Evolutionary conservation across 2,113 vertebrate genomes (phyloP), one percentile per base, ranked within the genome.

Genomic region (Nothoprocta pentlandii): DNA sequence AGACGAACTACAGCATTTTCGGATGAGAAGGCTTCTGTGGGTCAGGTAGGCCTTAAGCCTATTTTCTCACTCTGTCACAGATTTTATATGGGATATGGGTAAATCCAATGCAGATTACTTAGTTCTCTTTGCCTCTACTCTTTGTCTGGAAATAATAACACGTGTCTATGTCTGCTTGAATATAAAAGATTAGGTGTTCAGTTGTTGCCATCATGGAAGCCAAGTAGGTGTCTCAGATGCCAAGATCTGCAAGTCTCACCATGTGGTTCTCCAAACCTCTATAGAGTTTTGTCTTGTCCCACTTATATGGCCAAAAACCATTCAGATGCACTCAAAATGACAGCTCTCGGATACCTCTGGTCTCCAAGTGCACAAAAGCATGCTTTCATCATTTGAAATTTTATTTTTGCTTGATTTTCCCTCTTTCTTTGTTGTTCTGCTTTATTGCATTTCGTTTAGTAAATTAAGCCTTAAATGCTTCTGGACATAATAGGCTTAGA

Each of bases 141-240:
- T 92, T 91, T 79, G 83, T 74, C 75, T 91, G 85, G 81, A 93
- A 93, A 77, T 82, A 92, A 91, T 67, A 53, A 32, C 10, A 46
- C 34, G 59, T 90, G 66, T 44, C 66, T 92, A 42, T 53, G 64
- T 76, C 28, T 85, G 28, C 79, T 91, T 87, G 79, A 89, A 64
- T 10, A 22, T 9, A 58, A 91, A 70, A 80, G 13, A 58, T 54
- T n/a, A 66, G 14, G 21, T 79, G 19, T 34, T 87, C 74, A 76
- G 32, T 47, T 81, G 44, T 46, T 84, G 56, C 15, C 26, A n/a
- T 71, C 21, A 56, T 13, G 41, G 25, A 87, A 26, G 8, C 25
- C 28, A n/a, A 15, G 30, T 22, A 71, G 64, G 28, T 84, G 71
- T 17, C 49, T 61, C 19, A 78, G 49, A 46, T 41, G 69, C 23